Evolutionary conservation across 2,113 vertebrate species (phyloP).

Genomic region (Myocastor coypus): DNA sequence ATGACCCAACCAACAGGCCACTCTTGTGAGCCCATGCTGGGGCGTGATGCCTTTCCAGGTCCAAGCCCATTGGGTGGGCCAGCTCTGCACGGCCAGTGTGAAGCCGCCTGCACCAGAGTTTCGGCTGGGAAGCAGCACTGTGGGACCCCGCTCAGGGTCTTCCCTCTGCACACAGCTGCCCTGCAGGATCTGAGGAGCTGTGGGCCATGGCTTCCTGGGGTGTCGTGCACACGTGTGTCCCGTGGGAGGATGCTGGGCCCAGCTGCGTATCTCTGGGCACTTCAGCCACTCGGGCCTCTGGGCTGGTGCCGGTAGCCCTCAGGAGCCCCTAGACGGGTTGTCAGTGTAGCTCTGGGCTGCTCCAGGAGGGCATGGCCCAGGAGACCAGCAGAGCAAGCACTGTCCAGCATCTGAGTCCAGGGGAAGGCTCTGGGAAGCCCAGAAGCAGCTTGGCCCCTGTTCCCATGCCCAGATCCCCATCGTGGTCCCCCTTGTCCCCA

Average conservation of each 20-base stretch:
- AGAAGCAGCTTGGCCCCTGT: not conserved
- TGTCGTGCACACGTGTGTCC: accelerated
- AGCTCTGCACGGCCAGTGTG: no score
- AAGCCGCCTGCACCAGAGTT: accelerated
- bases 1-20: accelerated
- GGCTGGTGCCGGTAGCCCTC: accelerated
- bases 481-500: accelerated
- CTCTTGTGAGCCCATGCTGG: accelerated
- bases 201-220: accelerated
- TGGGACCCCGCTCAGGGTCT: not conserved
- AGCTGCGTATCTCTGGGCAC: not conserved
- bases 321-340: accelerated
- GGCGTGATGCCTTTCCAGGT: not conserved
- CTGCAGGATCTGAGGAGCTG: accelerated
- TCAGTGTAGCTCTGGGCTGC: accelerated
- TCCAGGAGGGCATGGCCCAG: no score
- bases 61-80: not conserved
- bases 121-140: accelerated
- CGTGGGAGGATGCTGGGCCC: accelerated
- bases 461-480: no score
- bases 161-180: not conserved
- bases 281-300: no score
- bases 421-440: accelerated
- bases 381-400: accelerated
- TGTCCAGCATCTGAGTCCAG: not conserved